Base-by-base conservation (phyloP, 2,797 vertebrate genomes). In the Erethizon dorsatum region DNA sequence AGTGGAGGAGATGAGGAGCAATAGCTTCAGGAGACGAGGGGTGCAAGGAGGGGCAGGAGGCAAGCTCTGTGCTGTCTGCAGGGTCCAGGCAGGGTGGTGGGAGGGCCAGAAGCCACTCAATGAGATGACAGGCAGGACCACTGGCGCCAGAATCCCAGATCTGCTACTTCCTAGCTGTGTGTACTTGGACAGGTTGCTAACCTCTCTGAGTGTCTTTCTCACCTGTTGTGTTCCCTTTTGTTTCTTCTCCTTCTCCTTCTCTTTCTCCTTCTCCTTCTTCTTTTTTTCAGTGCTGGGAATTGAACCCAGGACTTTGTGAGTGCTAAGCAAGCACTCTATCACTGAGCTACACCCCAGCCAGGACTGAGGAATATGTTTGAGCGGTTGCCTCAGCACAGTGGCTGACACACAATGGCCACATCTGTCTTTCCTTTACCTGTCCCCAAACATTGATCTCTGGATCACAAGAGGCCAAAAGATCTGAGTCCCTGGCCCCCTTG, bases 171-270 rank as follows among this genome's bases (percentile, higher is more conserved):
- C 78, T 78, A 41, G 75, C 91, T 67, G 33, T 26, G 31, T 65
- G 14, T 14, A 33, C 31, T 15, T 2, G 31, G 28, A n/a, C 14
- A 14, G 63, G 31, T 67, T 33, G 63, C 63, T 93, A 84, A 78
- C 80, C 54, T 84, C 86, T 94, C 91, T 69, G 84, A 78, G 78
- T 37, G 67, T 93, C 73, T 5, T 10, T 69, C 41, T 71, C 24
- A 73, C 41, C 41, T 73, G 37, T 41, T 73, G 41, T 45, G 41
- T 45, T 73, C 41, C 37, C 20, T 41, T 41, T 17, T 65, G 13
- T 3, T 65, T 5, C 26, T 15, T 12, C 31, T 31, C 28, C 14
- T 67, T 12, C 33, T 31, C 4, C 13, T 33, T 15, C 31, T 11
- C 31, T 13, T 17, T 14, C 13, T 6, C 3, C 28, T 7, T 8